These are phyloP conservation scores for Panthera leo DNA, from an alignment of 2,113 vertebrate genomes.

Conservation along the genomic window DNA sequence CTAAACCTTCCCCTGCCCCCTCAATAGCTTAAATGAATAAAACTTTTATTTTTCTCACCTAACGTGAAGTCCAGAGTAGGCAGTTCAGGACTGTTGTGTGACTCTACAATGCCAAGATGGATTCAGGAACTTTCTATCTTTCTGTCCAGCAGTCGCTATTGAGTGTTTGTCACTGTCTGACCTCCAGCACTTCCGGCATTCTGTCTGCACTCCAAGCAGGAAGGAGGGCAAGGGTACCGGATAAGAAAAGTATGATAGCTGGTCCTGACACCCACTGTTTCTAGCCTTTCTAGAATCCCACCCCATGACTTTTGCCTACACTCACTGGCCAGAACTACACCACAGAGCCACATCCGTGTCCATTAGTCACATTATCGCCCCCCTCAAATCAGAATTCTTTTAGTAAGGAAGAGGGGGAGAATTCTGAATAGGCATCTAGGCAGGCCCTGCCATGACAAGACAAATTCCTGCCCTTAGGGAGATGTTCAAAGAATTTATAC, in stretches of 20 bases:
- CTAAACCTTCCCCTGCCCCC: neutral
- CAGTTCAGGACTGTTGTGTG: neutral
- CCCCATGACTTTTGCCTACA: neutral
- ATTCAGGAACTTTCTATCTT: neutral
- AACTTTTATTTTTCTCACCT: neutral
- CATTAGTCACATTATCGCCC: neutral
- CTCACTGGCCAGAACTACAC: neutral
- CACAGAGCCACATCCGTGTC: neutral
- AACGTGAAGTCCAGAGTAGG: neutral
- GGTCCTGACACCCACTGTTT: neutral
- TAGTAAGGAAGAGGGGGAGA: neutral
- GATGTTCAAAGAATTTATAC: neutral
- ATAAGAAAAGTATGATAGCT: neutral
- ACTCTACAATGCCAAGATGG: neutral
- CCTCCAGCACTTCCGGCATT: neutral
- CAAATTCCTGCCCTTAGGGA: neutral
- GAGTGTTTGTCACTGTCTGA: neutral
- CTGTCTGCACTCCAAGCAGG: neutral
- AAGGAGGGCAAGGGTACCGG: neutral
- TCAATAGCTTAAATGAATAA: neutral
- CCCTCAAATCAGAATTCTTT: neutral
- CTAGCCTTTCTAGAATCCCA: neutral
- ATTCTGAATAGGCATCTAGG: neutral
- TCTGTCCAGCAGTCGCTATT: neutral
- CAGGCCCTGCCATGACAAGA: neutral